Evolutionary conservation across 2,888 invertebrate species (phyloP).

Genomic region (Allygus modestus): DNA sequence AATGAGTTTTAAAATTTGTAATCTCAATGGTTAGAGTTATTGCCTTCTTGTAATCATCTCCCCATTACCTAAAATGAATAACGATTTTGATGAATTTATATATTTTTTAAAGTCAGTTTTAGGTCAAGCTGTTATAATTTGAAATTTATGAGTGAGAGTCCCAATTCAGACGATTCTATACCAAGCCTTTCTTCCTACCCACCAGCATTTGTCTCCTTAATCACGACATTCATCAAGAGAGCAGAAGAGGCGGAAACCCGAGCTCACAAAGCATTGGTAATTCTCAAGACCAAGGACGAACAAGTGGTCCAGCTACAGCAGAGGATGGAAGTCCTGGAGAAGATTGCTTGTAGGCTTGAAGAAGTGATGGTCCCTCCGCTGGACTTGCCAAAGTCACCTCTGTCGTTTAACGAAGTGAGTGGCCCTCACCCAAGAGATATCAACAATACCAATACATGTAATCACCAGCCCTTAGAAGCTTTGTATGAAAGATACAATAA

Average conservation of each 20-base stretch:
- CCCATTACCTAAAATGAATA: too few relatives aligned
- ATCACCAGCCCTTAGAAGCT: not conserved
- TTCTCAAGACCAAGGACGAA: slow-evolving; percentile 32
- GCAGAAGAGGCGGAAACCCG: slow-evolving; percentile 45
- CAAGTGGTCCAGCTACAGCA: slow-evolving; percentile 34
- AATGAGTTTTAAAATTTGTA: too few relatives aligned
- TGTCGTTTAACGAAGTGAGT: not conserved
- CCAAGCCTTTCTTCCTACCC: slow-evolving; percentile 46
- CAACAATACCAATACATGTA: not conserved
- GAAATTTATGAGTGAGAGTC: slow-evolving; percentile 22
- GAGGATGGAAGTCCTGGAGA: slow-evolving; percentile 44
- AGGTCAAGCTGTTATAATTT: too few relatives aligned
- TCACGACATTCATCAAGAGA: slow-evolving; percentile 44
- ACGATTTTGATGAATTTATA: too few relatives aligned
- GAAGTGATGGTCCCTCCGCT: slow-evolving; percentile 47
- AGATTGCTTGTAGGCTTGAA: slow-evolving; percentile 42
- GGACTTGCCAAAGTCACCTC: slow-evolving; percentile 22
- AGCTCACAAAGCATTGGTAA: slow-evolving; percentile 50
- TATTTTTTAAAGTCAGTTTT: too few relatives aligned
- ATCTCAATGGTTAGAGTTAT: too few relatives aligned
- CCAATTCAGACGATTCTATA: not conserved
- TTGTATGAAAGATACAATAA: not conserved
- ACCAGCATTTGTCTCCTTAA: slow-evolving; percentile 42
- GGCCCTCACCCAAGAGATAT: slow-evolving; percentile 8
- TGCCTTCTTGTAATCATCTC: too few relatives aligned